A percentile compares a stretch with the other conserved stretches of the same genome.
These are phyloP conservation scores for Scolopax mira DNA, from an alignment of 2,113 vertebrate species.

Conservation along the genomic window DNA sequence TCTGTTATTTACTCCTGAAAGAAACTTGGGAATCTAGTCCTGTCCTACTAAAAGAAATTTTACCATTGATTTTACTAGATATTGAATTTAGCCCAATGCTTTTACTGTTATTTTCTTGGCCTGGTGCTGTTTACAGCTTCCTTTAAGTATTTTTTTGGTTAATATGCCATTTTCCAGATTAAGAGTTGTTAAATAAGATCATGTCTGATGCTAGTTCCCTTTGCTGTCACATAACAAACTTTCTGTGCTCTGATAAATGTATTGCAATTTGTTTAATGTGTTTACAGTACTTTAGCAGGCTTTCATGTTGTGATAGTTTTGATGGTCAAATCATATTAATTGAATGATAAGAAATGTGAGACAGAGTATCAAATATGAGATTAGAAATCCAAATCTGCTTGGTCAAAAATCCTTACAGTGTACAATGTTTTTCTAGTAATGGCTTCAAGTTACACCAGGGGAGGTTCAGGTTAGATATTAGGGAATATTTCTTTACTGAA, in stretches of 20 bases:
- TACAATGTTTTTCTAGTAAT: not conserved
- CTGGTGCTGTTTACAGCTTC: not conserved
- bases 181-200: slow-evolving; percentile 15
- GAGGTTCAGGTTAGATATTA: too few species aligned
- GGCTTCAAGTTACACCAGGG: too few species aligned
- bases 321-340: not conserved
- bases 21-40: not conserved
- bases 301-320: not conserved
- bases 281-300: not conserved
- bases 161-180: not conserved
- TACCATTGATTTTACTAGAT: not conserved
- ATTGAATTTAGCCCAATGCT: not conserved
- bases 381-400: not conserved
- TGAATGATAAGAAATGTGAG: not conserved
- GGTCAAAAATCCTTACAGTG: not conserved
- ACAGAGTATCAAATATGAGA: not conserved
- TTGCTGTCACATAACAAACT: not conserved
- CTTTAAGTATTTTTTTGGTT: not conserved
- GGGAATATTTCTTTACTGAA: too few species aligned
- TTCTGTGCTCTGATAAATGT: not conserved
- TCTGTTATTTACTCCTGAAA: not conserved
- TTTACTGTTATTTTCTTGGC: not conserved
- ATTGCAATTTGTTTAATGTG: not conserved
- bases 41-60: not conserved
- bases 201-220: not conserved